Percentiles rank a stretch among this genome's conserved stretches.
Evolutionary conservation across 2,797 vertebrate genomes (phyloP).

Genomic region (Falco naumanni): DNA sequence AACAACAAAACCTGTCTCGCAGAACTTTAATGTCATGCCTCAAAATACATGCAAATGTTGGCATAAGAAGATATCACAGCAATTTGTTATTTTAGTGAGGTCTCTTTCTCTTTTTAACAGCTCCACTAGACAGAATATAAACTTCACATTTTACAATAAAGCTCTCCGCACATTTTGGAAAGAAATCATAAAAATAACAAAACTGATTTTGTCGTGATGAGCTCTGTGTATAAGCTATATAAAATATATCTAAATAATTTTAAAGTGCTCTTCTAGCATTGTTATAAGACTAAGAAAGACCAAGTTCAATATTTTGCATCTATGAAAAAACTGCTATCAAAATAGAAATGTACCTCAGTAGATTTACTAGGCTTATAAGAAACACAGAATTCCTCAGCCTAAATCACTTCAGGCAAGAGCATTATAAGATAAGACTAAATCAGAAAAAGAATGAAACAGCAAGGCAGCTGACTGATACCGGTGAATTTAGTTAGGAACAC

Average conservation of each 20-base stretch:
- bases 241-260: constrained; percentile 5
- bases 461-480: constrained; percentile 36
- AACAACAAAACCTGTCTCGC: constrained; percentile 14
- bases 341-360: constrained; percentile 42
- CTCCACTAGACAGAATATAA: constrained; percentile 40
- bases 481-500: constrained; percentile 26
- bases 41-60: constrained; percentile 48
- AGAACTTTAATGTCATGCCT: constrained; percentile 53
- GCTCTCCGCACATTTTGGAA: not conserved
- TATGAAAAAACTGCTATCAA: not conserved
- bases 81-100: constrained; percentile 48
- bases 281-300: not conserved
- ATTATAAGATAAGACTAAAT: constrained; percentile 44
- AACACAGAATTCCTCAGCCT: constrained; percentile 35
- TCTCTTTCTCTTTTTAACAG: constrained; percentile 47
- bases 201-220: not conserved
- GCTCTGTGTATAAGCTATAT: not conserved
- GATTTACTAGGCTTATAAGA: constrained; percentile 46
- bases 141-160: constrained; percentile 40
- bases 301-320: constrained; percentile 18
- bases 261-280: not conserved
- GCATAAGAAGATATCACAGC: constrained; percentile 8
- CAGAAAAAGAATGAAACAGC: constrained; percentile 35
- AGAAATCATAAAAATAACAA: constrained; percentile 8
- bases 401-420: constrained; percentile 52